These are phyloP conservation scores for Sinohyriopsis cumingii DNA, from an alignment of 2,888 invertebrate species.

Conservation along the genomic window DNA sequence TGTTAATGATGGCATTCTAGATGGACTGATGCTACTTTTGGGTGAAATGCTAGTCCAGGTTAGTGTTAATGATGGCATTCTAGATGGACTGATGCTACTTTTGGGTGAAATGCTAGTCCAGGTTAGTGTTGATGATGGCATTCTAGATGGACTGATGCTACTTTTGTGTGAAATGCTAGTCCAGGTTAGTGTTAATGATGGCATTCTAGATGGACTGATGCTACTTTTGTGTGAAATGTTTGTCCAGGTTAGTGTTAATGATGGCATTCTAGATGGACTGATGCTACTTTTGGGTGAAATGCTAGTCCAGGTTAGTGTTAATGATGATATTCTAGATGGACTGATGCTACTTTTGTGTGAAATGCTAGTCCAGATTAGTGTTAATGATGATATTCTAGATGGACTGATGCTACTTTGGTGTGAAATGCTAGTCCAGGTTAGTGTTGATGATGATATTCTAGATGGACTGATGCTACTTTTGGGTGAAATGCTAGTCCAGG, in stretches of 20 bases:
- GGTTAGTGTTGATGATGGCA: constrained; percentile 68
- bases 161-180: constrained; percentile 65
- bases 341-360: constrained; percentile 66
- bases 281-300: constrained; percentile 67
- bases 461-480: constrained; percentile 68
- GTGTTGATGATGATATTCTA: constrained; percentile 67
- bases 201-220: constrained; percentile 68
- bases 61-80: constrained; percentile 58
- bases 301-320: constrained; percentile 57
- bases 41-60: constrained; percentile 67
- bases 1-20: constrained; percentile 65
- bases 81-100: constrained; percentile 68
- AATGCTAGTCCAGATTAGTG: constrained; percentile 61
- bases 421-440: constrained; percentile 66
- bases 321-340: constrained; percentile 69
- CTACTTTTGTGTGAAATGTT: constrained; percentile 67
- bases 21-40: constrained; percentile 66
- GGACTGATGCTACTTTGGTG: constrained; percentile 66
- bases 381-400: constrained; percentile 67
- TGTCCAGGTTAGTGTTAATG: constrained; percentile 55
- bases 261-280: constrained; percentile 69
- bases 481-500: constrained; percentile 65
- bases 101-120: constrained; percentile 65
- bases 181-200: constrained; percentile 62
- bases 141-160: constrained; percentile 67